Conservation (phyloP, 2,797 vertebrate species). For the Heteromormyrus szaboi region DNA sequence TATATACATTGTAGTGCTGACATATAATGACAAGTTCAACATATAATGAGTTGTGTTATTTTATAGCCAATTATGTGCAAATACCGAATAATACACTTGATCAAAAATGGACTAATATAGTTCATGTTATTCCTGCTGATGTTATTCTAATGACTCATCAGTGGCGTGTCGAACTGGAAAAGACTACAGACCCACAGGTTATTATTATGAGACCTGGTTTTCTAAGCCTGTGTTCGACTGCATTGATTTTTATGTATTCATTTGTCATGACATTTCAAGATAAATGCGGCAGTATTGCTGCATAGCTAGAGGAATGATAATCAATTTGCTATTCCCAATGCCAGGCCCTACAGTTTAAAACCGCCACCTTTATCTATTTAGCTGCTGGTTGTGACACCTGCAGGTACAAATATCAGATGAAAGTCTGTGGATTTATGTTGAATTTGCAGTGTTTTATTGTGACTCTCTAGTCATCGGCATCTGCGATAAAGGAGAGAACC, state of each 20-base stretch:
- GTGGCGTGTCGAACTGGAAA: not conserved
- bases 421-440: not conserved
- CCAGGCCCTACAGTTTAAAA: not conserved
- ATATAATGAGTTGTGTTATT: not conserved
- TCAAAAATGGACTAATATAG: not conserved
- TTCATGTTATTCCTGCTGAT: not conserved
- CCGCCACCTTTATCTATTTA: not conserved
- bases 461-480: not conserved
- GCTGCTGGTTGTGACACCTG: not conserved
- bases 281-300: not conserved
- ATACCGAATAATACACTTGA: not conserved
- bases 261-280: not conserved
- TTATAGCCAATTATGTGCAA: not conserved
- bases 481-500: not conserved
- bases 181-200: not conserved
- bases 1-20: not conserved
- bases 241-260: not conserved
- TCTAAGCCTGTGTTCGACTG: not conserved
- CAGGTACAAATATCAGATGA: not conserved
- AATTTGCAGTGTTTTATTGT: not conserved
- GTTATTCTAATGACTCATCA: constrained; percentile 2
- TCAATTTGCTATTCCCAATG: not conserved
- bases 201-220: not conserved
- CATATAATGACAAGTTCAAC: not conserved
- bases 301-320: not conserved